Evolutionary conservation across 2,797 vertebrate genomes (phyloP), one percentile per base, ranked within the genome.

Genomic region (Champsocephalus gunnari): DNA sequence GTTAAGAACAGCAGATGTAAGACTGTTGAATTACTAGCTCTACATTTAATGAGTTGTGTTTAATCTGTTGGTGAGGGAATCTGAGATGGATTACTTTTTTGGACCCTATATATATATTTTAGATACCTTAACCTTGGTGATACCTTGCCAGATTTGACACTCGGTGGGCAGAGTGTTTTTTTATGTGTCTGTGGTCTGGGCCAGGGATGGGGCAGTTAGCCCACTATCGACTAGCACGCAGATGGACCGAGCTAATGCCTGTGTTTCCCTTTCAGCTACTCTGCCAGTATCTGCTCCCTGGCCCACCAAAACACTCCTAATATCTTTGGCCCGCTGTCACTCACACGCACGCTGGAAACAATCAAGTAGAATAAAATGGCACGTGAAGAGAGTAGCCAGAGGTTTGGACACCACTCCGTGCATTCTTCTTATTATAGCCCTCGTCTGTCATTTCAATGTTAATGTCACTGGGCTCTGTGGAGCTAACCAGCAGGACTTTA

Each of bases 321-420:
- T 93, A 80, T 92, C 86, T 94, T 93, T 94, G 89, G 92, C 85
- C 73, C 34, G 41, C 71, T 69, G 83, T 81, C 73, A 83, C 85
- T 86, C 81, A 88, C 91, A 73, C 94, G 47, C 71, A 88, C 83
- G 88, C 69, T 95, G 93, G 90, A 95, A 95, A 93, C 92, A 93
- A 89, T 91, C 82, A 83, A 91, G 53, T 77, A 83, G 81, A 89
- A 89, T 76, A 88, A 74, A 88, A 87, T 90, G 91, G 91, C 91
- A 86, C 38, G 82, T 85, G 89, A 92, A 94, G 79, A 94, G 94
- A 91, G 84, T 83, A 82, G 78, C 88, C 84, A 82, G 84, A 86
- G 79, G 81, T 92, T 89, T 91, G 79, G 90, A 80, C 77, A 72
- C 73, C 48, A 58, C 48, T 84, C 73, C 49, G 38, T 64, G 41